These are phyloP conservation scores for Drosophila quadrilineata DNA, from an alignment of 1,140 invertebrate species.

Conservation along the genomic window DNA sequence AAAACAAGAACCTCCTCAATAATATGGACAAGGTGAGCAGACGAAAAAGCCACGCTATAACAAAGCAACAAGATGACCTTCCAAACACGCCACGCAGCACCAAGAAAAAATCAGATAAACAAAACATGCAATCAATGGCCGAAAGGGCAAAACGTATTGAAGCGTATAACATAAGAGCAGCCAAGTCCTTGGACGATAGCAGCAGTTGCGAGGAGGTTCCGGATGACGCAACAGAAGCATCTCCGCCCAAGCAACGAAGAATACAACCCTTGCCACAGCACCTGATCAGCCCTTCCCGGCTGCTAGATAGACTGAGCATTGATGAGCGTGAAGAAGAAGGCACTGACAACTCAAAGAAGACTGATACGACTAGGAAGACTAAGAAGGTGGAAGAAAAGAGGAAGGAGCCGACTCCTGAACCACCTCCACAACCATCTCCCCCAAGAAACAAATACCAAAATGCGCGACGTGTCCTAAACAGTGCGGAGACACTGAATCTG, in stretches of 20 bases:
- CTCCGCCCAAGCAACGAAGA: constrained; percentile 67
- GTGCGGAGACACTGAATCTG: constrained; percentile 85
- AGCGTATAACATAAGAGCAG: constrained; percentile 27
- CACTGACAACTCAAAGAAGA: constrained; percentile 27
- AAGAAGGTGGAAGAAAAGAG: background rate
- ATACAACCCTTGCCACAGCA: constrained; percentile 55
- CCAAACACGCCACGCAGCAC: constrained; percentile 74
- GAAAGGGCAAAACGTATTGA: constrained; percentile 11
- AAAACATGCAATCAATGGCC: constrained; percentile 6
- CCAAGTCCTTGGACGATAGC: background rate
- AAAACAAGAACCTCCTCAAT: constrained; percentile 70
- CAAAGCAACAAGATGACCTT: constrained; percentile 10
- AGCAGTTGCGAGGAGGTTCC: constrained; percentile 9
- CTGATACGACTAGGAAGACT: constrained; percentile 21
- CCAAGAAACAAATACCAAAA: constrained; percentile 82
- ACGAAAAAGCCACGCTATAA: constrained; percentile 27
- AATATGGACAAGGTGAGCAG: constrained; percentile 60
- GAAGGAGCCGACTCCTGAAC: constrained; percentile 1
- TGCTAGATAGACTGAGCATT: constrained; percentile 74
- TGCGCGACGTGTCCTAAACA: constrained; percentile 87
- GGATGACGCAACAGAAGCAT: constrained; percentile 42
- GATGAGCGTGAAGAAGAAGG: constrained; percentile 56
- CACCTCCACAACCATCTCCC: constrained; percentile 18
- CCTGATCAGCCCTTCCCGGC: constrained; percentile 68
- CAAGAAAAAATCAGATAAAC: constrained; percentile 41